A percentile compares a stretch with the other conserved stretches of the same genome.
Conservation (phyloP, 1,140 invertebrate genomes). For the Drosophila ironensis region DNA sequence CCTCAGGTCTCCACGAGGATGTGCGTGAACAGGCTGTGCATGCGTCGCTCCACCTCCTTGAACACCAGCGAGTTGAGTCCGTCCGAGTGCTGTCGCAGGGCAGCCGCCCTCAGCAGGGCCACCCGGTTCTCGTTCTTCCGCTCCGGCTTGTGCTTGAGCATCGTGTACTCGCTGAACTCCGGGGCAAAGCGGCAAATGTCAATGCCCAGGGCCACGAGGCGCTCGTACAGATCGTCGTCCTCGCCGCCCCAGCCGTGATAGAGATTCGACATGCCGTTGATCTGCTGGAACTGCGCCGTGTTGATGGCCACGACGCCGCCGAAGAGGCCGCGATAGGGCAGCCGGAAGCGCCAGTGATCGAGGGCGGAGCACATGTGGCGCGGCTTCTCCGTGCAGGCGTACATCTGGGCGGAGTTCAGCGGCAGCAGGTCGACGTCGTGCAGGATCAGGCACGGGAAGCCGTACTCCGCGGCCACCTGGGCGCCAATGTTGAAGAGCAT, state of each 20-base stretch:
- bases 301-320: slow-evolving; percentile 90
- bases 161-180: slow-evolving; percentile 88
- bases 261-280: slow-evolving; percentile 94
- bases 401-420: slow-evolving; percentile 93
- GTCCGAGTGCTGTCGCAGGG: slow-evolving; percentile 84
- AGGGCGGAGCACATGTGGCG: slow-evolving; percentile 96
- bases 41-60: slow-evolving; percentile 83
- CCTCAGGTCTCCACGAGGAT: slow-evolving; percentile 83
- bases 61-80: slow-evolving; percentile 88
- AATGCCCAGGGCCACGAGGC: slow-evolving; percentile 83
- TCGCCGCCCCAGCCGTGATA: slow-evolving; percentile 95
- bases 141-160: slow-evolving; percentile 88
- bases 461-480: slow-evolving; percentile 87
- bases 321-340: slow-evolving; percentile 89
- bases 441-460: slow-evolving; percentile 94
- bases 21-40: slow-evolving; percentile 85
- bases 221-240: slow-evolving; percentile 93
- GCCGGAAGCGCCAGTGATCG: slow-evolving; percentile 92
- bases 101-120: slow-evolving; percentile 81
- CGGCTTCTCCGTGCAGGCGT: slow-evolving; percentile 93
- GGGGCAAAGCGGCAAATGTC: slow-evolving; percentile 88
- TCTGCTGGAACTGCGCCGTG: slow-evolving; percentile 87
- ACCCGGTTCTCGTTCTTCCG: slow-evolving; percentile 62
- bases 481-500: slow-evolving; percentile 97
- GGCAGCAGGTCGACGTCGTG: slow-evolving; percentile 98